Evolutionary conservation across 2,797 vertebrate genomes (phyloP), one percentile per base, ranked within the genome.

Genomic region (Nasua narica): DNA sequence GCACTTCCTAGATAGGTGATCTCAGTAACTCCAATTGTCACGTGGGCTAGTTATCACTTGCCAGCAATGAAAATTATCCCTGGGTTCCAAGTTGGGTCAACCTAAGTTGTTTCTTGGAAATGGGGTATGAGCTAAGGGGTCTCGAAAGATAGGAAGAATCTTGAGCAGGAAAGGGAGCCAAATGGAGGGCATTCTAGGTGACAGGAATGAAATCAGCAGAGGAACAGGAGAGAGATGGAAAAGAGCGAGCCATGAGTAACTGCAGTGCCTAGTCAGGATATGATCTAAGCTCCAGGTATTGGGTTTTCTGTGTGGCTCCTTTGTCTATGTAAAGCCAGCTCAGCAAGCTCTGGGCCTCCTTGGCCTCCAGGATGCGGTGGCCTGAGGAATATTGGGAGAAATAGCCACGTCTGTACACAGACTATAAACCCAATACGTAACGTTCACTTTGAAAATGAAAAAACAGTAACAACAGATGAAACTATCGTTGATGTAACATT

Each of bases 401-500:
- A 70, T 67, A 92, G 3, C 76, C 72, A 65, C 0, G 16, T 81
- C 84, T 85, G 46, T 40, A 50, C n/a, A 76, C 74, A 96, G 89
- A 94, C 72, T 85, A 25, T 90, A 92, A 93, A 88, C 40, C 74
- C 40, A 95, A 37, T 91, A 54, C 32, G 16, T 90, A 76, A 9
- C 58, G 19, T 86, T 96, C 16, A 72, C 79, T 95, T 91, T 90
- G 74, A 76, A 94, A 92, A 85, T 67, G 56, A 91, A 90, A 9
- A 96, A 95, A 90, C 72, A 95, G 23, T 76, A 96, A 48, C 65
- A 77, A 83, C 43, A 54, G 93, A 81, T 35, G 88, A 95, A 87
- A 90, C 82, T 76, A 46, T 76, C 91, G 58, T 65, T 77, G 72
- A 74, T 85, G 67, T 5, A 88, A 91, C 46, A 81, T 93, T 93